Evolutionary conservation across 2,888 invertebrate genomes (phyloP).

Genomic region (Hylaea fasciaria): DNA sequence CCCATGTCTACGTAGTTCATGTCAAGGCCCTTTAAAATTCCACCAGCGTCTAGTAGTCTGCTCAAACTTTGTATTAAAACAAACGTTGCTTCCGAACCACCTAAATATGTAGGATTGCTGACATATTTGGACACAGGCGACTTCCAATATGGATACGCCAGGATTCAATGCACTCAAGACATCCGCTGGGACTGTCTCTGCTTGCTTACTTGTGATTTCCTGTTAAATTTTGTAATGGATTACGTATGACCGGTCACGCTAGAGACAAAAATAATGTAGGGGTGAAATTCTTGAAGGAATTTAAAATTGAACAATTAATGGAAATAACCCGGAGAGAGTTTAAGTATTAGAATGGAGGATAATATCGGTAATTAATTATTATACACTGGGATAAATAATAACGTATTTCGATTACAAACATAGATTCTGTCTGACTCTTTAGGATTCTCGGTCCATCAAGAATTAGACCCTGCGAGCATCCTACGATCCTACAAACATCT

Average conservation of each 20-base stretch:
- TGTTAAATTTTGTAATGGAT: slow-evolving; percentile 53
- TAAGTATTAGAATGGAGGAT: too few species aligned
- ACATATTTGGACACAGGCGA: slow-evolving; percentile 49
- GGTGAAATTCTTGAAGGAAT: too few species aligned
- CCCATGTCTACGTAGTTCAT: slow-evolving; percentile 8
- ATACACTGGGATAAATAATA: too few species aligned
- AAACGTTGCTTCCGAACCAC: slow-evolving; percentile 31
- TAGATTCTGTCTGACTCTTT: too few species aligned
- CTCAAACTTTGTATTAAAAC: slow-evolving; percentile 27
- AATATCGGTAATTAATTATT: too few species aligned
- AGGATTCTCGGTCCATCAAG: too few species aligned
- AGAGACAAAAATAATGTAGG: too few species aligned
- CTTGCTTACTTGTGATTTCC: slow-evolving; percentile 65
- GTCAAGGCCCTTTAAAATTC: slow-evolving; percentile 36
- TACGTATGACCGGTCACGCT: slow-evolving; percentile 29
- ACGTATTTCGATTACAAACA: too few species aligned
- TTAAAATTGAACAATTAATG: too few species aligned
- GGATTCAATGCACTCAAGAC: slow-evolving; percentile 71
- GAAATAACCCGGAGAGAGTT: too few species aligned
- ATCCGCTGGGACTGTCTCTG: slow-evolving; percentile 70
- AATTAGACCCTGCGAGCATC: too few species aligned
- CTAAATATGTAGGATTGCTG: slow-evolving; percentile 25
- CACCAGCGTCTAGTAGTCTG: slow-evolving; percentile 17
- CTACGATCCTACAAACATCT: too few species aligned
- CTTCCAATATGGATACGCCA: slow-evolving; percentile 51